Conservation (phyloP, 2,113 vertebrate species). For the Oryzias melastigma region DNA sequence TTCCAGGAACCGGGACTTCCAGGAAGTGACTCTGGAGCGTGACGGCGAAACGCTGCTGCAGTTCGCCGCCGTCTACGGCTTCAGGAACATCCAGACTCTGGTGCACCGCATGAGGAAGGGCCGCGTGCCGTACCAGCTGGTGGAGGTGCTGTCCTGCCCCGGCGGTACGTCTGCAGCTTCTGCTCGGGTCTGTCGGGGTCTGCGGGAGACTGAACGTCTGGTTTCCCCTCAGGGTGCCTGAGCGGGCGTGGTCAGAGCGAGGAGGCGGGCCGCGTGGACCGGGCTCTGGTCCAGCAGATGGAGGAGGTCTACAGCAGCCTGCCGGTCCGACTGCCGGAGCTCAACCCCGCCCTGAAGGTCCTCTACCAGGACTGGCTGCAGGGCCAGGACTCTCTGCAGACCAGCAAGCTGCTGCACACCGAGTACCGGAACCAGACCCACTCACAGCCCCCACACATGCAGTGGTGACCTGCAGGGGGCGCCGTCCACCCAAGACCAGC, state of each 20-base stretch:
- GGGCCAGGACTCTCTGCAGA: constrained; percentile 81
- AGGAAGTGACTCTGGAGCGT: constrained; percentile 90
- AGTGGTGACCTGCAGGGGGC: constrained; percentile 69
- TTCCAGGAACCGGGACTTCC: constrained; percentile 93
- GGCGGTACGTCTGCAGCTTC: constrained; percentile 77
- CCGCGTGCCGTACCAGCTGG: constrained; percentile 87
- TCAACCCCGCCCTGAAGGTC: constrained; percentile 76
- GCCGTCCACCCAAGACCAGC: no score
- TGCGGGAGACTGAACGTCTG: background rate
- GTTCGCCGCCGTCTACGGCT: constrained; percentile 92
- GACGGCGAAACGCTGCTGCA: constrained; percentile 89
- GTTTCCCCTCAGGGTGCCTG: constrained; percentile 81
- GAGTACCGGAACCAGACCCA: constrained; percentile 68
- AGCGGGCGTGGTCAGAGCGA: constrained; percentile 83
- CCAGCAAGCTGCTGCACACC: constrained; percentile 81
- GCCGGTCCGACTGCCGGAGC: constrained; percentile 82
- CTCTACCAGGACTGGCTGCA: constrained; percentile 92
- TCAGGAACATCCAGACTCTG: constrained; percentile 93
- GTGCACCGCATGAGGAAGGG: constrained; percentile 90
- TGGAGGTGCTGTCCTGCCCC: constrained; percentile 94
- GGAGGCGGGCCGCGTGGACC: constrained; percentile 80
- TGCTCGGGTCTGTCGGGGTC: background rate
- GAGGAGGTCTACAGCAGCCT: constrained; percentile 85
- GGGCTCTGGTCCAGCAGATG: constrained; percentile 85
- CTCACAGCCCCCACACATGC: constrained; percentile 71